Percentiles rank a stretch among this genome's conserved stretches.
Evolutionary conservation across 2,888 invertebrate species (phyloP).

Genomic region (Syrphus vitripennis): DNA sequence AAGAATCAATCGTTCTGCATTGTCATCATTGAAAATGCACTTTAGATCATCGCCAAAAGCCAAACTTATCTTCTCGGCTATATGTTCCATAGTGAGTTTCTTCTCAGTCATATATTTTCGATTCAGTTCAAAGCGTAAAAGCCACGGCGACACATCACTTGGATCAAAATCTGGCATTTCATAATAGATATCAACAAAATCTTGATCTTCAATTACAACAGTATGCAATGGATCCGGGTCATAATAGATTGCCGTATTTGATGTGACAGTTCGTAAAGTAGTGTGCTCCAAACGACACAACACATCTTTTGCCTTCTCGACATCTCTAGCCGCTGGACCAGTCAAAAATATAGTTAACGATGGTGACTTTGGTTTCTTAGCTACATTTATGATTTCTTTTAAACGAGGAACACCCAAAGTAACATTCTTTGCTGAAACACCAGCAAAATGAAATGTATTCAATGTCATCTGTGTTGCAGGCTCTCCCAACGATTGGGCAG

Average conservation of each 20-base stretch:
- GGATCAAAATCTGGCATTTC: conserved; percentile 99
- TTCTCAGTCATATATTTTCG: conserved; percentile 98
- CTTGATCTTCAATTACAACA: conserved; percentile 97
- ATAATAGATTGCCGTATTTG: conserved; percentile 98
- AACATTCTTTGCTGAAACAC: conserved; percentile 99
- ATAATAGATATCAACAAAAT: conserved; percentile 98
- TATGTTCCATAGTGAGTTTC: conserved; percentile 98
- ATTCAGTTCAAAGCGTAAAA: conserved; percentile 96
- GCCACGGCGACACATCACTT: conserved; percentile 95
- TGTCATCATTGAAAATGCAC: conserved; percentile 99
- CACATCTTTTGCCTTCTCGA: conserved; percentile 98
- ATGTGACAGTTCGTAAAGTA: conserved; percentile 94
- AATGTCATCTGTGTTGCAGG: conserved; percentile 74
- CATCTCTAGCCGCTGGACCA: conserved; percentile 96
- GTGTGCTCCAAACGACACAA: conserved; percentile 97
- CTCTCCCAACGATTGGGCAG: conserved; percentile 79
- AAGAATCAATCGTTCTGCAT: conserved; percentile 96
- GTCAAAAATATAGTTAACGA: conserved; percentile 97
- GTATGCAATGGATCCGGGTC: conserved; percentile 98
- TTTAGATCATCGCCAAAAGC: conserved; percentile 98
- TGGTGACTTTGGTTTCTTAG: conserved; percentile 98
- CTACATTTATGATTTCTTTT: conserved; percentile 97
- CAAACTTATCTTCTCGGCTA: conserved; percentile 97
- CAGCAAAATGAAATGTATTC: conserved; percentile 73
- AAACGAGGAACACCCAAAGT: conserved; percentile 98